Evolutionary conservation across 2,888 invertebrate species (phyloP).

Genomic region (Catonia carolina): DNA sequence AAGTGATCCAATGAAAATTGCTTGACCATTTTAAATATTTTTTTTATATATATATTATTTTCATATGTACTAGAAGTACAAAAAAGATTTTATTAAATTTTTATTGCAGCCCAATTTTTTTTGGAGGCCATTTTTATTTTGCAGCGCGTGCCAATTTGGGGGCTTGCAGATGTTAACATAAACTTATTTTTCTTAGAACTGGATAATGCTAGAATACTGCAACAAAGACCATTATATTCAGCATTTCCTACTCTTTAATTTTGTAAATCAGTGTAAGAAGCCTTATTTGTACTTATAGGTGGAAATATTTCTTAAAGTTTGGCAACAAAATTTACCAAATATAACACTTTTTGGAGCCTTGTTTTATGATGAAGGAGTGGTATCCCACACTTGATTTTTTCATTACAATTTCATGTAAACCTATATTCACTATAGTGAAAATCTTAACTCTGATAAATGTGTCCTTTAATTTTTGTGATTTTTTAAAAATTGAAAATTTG

Average conservation of each 20-base stretch:
- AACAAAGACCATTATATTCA: too few species aligned
- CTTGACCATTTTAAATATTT: conserved; percentile 19
- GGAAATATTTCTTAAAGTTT: too few species aligned
- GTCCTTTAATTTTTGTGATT: conserved; percentile 5
- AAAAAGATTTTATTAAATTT: conserved; percentile 1
- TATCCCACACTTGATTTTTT: too few species aligned
- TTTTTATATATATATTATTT: too few species aligned
- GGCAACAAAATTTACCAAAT: too few species aligned
- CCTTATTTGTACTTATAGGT: too few species aligned
- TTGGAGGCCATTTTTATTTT: conserved; percentile 14
- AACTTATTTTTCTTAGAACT: conserved; percentile 12
- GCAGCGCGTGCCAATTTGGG: not conserved
- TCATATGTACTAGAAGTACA: not conserved
- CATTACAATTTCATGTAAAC: too few species aligned
- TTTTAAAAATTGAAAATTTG: not conserved
- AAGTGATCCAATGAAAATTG: conserved; percentile 5
- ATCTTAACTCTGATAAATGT: too few species aligned
- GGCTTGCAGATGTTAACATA: conserved; percentile 8
- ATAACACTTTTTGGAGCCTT: too few species aligned
- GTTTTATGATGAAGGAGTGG: conserved; percentile 6
- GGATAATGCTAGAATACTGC: conserved; percentile 12
- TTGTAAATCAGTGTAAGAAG: too few species aligned
- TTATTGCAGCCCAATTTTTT: conserved; percentile 9
- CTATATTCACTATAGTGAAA: not conserved
- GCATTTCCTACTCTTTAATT: too few species aligned